Evolutionary conservation across 1,140 invertebrate genomes (phyloP), one percentile per base, ranked within the genome.

Genomic region (Odontomachus brunneus): DNA sequence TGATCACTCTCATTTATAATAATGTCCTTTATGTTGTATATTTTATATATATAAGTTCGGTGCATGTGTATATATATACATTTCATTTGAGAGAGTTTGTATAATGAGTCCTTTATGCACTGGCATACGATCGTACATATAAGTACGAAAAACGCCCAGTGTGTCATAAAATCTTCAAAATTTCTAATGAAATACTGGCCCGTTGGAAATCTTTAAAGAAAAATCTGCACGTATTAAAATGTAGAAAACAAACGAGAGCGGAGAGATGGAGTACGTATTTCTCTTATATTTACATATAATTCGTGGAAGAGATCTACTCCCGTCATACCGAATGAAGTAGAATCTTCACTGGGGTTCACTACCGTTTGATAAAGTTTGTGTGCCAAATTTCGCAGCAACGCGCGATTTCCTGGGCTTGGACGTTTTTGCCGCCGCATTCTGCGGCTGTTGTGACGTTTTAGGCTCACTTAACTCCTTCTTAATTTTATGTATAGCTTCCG

Each of bases 361-460:
- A 53, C 85, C 48, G 26, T 84, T 88, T 29, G 82, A n/a, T 22
- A 80, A 12, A 5, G 88, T 49, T 26, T 82, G 55, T 26, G 93
- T 91, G 48, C 92, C 92, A 29, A 95, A 94, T 86, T 95, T 95
- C 11, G 95, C 95, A 3, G 95, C 95, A 82, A 95, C 94, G 76
- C 95, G 94, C 1, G 94, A 94, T 81, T 93, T 95, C 82, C 93
- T 94, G 84, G 94, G 90, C 72, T 91, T 80, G 51, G 75, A 80
- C 9, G 53, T 69, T 57, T 59, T 92, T 59, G 89, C 89, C 17
- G 87, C 62, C 14, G 87, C 65, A 59, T 89, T 86, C 86, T 94
- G 90, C 19, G 78, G 67, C 83, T 89, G 86, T 91, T 92, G 90
- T 51, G 71, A 80, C 51, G 67, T 53, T 17, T 82, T 83, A 44